Base-by-base conservation (phyloP, 2,797 vertebrate species). In the Sebastes minor region DNA sequence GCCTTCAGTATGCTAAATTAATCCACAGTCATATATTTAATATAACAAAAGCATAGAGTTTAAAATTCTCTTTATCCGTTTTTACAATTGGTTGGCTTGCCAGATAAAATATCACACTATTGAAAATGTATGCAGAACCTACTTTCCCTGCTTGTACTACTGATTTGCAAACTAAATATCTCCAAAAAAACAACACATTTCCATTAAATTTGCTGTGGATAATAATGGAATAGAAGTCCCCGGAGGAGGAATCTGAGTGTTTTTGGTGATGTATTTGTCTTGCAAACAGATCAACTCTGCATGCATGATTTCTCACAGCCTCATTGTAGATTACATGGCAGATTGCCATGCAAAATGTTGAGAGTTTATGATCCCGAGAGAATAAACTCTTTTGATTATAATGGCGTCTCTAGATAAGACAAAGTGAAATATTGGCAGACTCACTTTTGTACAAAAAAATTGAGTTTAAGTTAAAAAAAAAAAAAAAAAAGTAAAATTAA, bases 371-470 rank as follows among this genome's bases (percentile, higher is more conserved):
- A 71, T 9, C 16, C 27, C 27, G 30, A 67, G 42, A 65, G 55
- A 32, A 70, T 56, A 46, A 70, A 75, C 57, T 55, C 23, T 74
- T 67, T 42, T 71, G 30, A 42, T 53, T 71, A 42, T 57, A 69
- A 69, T 56, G 22, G 20, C 33, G 33, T 2, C 57, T 38, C 18
- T 7, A 33, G 13, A 57, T 70, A 32, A 27, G 25, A 56, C 38
- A 14, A 64, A 49, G 55, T 13, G 14, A 75, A 71, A 38, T 55
- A 63, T 52, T 52, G 12, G 22, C 53, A 70, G 9, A 57, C 4
- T 49, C 35, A 14, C 27, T 69, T 57, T 71, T 25, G 14, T 8
- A 33, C n/a, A 35, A 27, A 46, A 30, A 35, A 30, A 30, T 20
- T 30, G 3, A n/a, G 46, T 52, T 52, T 52, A 52, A 52, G 7